Evolutionary conservation across 2,113 vertebrate species (phyloP).

Genomic region (Plestiodon gilberti): DNA sequence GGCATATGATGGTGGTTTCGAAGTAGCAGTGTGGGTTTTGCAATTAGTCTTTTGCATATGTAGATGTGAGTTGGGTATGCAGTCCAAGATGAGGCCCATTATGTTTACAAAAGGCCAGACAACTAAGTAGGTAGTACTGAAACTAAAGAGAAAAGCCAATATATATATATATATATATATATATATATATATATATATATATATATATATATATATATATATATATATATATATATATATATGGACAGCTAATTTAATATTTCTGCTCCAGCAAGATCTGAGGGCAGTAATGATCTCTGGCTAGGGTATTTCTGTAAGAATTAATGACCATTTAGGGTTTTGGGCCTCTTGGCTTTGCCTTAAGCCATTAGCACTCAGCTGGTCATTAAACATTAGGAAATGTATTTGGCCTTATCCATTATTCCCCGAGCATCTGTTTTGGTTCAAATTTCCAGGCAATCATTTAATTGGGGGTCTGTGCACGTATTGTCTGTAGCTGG

Average conservation of each 20-base stretch:
- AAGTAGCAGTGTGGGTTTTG: background rate
- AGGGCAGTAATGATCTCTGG: slow-evolving; percentile 53
- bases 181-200: no score
- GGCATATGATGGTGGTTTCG: background rate
- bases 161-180: no score
- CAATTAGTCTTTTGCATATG: slow-evolving; percentile 16
- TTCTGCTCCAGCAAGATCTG: slow-evolving; percentile 37
- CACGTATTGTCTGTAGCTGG: background rate
- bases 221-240: slow-evolving; percentile 8
- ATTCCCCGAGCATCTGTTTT: slow-evolving; percentile 19
- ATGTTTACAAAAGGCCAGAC: slow-evolving; percentile 41
- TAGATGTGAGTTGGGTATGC: slow-evolving; percentile 3
- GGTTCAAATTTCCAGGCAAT: background rate
- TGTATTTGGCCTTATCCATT: slow-evolving; percentile 28
- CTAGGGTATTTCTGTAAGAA: slow-evolving; percentile 54
- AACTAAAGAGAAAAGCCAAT: slow-evolving; percentile 12
- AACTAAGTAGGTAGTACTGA: slow-evolving; percentile 40
- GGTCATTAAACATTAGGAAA: slow-evolving; percentile 57
- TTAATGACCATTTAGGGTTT: slow-evolving; percentile 62
- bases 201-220: no score
- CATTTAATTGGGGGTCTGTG: background rate
- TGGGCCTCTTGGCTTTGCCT: slow-evolving; percentile 51
- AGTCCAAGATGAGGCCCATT: background rate
- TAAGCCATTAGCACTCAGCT: slow-evolving; percentile 57
- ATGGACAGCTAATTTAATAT: slow-evolving; percentile 45